These are phyloP conservation scores for Hermodice carunculata DNA, from an alignment of 2,888 invertebrate genomes.

Conservation along the genomic window DNA sequence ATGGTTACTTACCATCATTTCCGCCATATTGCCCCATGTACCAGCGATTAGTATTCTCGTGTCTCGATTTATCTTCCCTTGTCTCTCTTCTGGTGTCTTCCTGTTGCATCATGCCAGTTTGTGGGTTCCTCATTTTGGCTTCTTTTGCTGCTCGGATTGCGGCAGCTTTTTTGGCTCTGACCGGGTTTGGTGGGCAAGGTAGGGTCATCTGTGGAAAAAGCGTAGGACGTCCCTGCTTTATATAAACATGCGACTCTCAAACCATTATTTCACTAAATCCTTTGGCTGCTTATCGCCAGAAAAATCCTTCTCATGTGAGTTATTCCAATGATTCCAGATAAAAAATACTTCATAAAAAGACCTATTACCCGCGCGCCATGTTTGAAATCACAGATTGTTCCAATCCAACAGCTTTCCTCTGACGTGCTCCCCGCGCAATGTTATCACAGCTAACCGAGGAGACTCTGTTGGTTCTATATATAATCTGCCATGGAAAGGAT, in stretches of 20 bases:
- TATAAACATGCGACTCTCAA: neutral
- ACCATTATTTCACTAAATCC: no score
- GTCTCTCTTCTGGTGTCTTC: constrained; percentile 37
- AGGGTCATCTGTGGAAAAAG: constrained; percentile 59
- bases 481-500: no score
- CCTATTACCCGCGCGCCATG: no score
- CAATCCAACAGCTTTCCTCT: no score
- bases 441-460: no score
- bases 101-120: neutral
- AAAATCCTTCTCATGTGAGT: no score
- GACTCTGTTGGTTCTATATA: no score
- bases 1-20: constrained; percentile 51
- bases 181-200: constrained; percentile 64
- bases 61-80: constrained; percentile 18
- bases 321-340: no score
- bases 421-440: no score
- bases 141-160: constrained; percentile 58
- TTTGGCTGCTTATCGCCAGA: no score
- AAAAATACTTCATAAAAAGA: no score
- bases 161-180: constrained; percentile 61
- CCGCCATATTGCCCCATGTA: constrained; percentile 65
- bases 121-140: constrained; percentile 60
- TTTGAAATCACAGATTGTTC: no score
- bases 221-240: neutral
- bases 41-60: constrained; percentile 42